Evolutionary conservation across 1,140 invertebrate species (phyloP).

Genomic region (Nixonia krombeini): DNA sequence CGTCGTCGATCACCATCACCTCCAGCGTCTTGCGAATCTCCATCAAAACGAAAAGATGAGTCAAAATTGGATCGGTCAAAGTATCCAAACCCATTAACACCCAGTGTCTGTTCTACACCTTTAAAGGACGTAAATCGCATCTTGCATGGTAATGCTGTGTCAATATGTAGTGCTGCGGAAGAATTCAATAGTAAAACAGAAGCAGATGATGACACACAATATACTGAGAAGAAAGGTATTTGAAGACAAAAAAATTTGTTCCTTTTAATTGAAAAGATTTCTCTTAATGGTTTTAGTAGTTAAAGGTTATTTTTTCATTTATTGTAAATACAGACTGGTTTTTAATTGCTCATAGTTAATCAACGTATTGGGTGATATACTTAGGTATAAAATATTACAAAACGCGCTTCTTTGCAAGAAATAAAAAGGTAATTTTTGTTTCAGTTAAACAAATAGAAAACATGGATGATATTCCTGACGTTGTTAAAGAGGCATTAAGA

Average conservation of each 20-base stretch:
- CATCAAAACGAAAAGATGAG: constrained; percentile 56
- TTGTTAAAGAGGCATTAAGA: constrained; percentile 66
- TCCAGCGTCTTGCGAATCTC: constrained; percentile 56
- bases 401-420: too few relatives aligned
- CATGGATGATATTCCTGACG: constrained; percentile 66
- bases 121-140: constrained; percentile 80
- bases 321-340: too few relatives aligned
- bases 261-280: too few relatives aligned
- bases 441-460: too few relatives aligned
- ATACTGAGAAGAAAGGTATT: neutral
- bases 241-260: neutral
- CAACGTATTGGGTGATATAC: too few relatives aligned
- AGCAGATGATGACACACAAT: constrained; percentile 48
- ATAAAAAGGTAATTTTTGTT: too few relatives aligned
- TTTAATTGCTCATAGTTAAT: too few relatives aligned
- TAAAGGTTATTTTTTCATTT: too few relatives aligned
- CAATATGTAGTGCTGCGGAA: constrained; percentile 77
- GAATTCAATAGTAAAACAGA: constrained; percentile 63
- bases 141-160: constrained; percentile 79
- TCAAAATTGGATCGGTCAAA: constrained; percentile 62
- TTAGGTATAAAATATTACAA: too few relatives aligned
- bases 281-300: too few relatives aligned
- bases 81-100: constrained; percentile 66
- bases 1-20: constrained; percentile 57
- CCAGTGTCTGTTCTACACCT: constrained; percentile 82